Evolutionary conservation across 2,113 vertebrate species (phyloP).

Genomic region (Thymallus thymallus): DNA sequence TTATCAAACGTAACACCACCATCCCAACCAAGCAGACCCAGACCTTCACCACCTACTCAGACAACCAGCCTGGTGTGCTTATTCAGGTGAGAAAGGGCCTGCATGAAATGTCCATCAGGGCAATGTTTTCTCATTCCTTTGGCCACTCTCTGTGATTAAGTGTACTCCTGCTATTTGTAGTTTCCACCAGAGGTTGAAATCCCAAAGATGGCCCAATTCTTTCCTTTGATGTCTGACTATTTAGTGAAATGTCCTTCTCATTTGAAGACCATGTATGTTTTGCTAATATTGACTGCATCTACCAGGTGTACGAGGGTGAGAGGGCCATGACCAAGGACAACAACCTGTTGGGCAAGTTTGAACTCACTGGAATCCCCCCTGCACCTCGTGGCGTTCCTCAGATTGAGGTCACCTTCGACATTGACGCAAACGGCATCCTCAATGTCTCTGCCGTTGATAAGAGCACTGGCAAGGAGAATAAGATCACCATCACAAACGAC

Average conservation of each 20-base stretch:
- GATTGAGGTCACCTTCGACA: conserved; percentile 68
- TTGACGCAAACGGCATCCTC: conserved; percentile 67
- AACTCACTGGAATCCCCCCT: conserved; percentile 64
- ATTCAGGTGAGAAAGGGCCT: conserved; percentile 46
- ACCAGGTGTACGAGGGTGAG: conserved; percentile 59
- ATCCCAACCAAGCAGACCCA: conserved; percentile 69
- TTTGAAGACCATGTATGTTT: not conserved
- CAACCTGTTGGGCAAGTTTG: conserved; percentile 66
- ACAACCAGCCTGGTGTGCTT: conserved; percentile 64
- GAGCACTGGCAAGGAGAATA: conserved; percentile 71
- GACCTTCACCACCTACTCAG: conserved; percentile 63
- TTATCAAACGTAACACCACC: conserved; percentile 68
- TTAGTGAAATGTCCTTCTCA: not conserved
- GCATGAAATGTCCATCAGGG: not conserved
- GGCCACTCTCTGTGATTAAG: conserved; percentile 76
- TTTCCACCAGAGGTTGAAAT: conserved; percentile 38
- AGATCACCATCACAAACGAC: conserved; percentile 88
- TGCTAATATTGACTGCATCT: not conserved
- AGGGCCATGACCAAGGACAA: conserved; percentile 68
- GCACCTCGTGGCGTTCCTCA: conserved; percentile 67
- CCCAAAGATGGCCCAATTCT: conserved; percentile 4
- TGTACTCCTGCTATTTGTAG: conserved; percentile 66
- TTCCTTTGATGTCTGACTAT: conserved; percentile 45
- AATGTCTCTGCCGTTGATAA: conserved; percentile 69
- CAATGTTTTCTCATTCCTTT: not conserved